Conservation (phyloP, 1,140 invertebrate species). For the Ylistrum balloti region DNA sequence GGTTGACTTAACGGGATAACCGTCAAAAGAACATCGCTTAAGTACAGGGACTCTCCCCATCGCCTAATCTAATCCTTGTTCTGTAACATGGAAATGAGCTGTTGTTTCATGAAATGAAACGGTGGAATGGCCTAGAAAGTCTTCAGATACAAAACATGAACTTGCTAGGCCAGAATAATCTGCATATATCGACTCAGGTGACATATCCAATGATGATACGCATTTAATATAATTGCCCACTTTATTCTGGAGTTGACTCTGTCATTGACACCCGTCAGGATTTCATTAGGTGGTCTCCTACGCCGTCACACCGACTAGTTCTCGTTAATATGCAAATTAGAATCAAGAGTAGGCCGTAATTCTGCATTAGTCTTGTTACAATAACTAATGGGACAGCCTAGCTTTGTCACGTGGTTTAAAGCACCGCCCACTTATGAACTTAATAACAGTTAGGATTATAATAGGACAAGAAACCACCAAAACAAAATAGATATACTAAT, state of each 20-base stretch:
- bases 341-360: neutral
- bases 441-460: neutral
- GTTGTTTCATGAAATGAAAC: too few relatives aligned
- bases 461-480: neutral
- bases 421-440: neutral
- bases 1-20: too few relatives aligned
- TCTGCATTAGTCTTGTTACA: neutral
- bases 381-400: neutral
- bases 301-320: too few relatives aligned
- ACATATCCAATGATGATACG: neutral
- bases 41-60: too few relatives aligned
- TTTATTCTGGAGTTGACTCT: neutral
- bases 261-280: constrained; percentile 13
- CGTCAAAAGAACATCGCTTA: too few relatives aligned
- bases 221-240: constrained; percentile 16
- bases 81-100: too few relatives aligned
- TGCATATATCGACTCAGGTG: neutral
- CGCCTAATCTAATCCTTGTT: too few relatives aligned
- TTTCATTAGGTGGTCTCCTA: neutral
- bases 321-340: constrained; percentile 31
- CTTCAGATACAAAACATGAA: too few relatives aligned
- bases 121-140: too few relatives aligned
- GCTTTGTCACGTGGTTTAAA: neutral
- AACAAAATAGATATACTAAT: constrained; percentile 3
- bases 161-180: neutral